phyloP scores from a whole-genome alignment of 2,113 vertebrate genomes.

The Anser brachyrhynchus region DNA sequence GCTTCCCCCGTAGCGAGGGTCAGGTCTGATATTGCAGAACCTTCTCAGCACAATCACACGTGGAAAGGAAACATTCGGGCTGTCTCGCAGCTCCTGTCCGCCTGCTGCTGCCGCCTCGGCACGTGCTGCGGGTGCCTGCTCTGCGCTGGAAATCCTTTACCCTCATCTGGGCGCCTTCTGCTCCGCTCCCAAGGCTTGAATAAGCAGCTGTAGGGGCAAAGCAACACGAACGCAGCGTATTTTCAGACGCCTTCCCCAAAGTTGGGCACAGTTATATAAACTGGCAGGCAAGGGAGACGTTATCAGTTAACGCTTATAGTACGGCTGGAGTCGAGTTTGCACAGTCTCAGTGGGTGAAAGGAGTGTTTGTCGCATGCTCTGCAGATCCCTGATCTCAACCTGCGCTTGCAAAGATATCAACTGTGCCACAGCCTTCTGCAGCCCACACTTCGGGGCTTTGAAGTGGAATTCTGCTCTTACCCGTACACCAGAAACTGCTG shows the following conservation, averaged over 20 bases:
- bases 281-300: background rate
- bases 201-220: background rate
- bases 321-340: background rate
- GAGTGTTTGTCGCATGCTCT: background rate
- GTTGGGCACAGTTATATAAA: background rate
- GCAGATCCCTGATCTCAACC: background rate
- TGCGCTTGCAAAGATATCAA: slow-evolving; percentile 4
- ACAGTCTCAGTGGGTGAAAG: background rate
- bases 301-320: background rate
- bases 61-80: background rate
- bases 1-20: background rate
- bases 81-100: background rate
- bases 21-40: background rate
- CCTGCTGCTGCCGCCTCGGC: background rate
- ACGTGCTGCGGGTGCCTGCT: accelerated
- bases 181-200: background rate
- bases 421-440: slow-evolving; percentile 4
- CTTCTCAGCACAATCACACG: background rate
- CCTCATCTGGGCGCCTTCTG: background rate
- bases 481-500: background rate
- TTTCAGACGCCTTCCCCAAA: background rate
- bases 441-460: slow-evolving; percentile 4
- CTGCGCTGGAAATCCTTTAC: background rate
- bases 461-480: slow-evolving; percentile 25
- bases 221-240: background rate